Percentiles rank a stretch among this genome's conserved stretches.
Evolutionary conservation across 2,797 vertebrate genomes (phyloP).

Genomic region (Serranus cabrilla): DNA sequence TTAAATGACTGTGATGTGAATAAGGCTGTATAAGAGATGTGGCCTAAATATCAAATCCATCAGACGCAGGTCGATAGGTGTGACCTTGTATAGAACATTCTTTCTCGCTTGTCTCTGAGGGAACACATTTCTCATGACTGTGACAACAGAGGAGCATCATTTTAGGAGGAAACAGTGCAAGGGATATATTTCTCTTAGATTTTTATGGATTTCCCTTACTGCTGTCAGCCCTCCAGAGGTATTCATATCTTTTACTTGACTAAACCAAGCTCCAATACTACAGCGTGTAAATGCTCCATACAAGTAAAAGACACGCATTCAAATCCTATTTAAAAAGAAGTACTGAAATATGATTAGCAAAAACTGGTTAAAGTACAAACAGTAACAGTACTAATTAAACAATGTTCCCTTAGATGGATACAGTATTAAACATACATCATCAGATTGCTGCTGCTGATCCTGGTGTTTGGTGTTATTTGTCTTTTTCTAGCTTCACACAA

Average conservation of each 20-base stretch:
- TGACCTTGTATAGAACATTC: conserved; percentile 56
- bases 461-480: no score
- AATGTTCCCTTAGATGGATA: not conserved
- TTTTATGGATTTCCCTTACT: not conserved
- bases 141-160: conserved; percentile 22
- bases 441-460: no score
- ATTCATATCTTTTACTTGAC: not conserved
- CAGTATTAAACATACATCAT: not conserved
- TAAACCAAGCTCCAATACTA: not conserved
- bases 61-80: conserved; percentile 49
- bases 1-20: conserved; percentile 44
- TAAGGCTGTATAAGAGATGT: conserved; percentile 47
- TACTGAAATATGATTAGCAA: not conserved
- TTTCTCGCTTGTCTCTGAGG: conserved; percentile 20
- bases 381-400: not conserved
- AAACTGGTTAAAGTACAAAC: not conserved
- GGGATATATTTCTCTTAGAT: not conserved
- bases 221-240: not conserved
- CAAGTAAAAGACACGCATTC: not conserved
- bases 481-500: no score
- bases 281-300: no score
- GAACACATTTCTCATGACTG: conserved; percentile 21
- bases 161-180: conserved; percentile 4
- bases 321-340: not conserved
- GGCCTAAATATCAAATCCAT: conserved; percentile 64